Base-by-base conservation (phyloP, 2,113 vertebrate species). In the Formicarius rufipectus region DNA sequence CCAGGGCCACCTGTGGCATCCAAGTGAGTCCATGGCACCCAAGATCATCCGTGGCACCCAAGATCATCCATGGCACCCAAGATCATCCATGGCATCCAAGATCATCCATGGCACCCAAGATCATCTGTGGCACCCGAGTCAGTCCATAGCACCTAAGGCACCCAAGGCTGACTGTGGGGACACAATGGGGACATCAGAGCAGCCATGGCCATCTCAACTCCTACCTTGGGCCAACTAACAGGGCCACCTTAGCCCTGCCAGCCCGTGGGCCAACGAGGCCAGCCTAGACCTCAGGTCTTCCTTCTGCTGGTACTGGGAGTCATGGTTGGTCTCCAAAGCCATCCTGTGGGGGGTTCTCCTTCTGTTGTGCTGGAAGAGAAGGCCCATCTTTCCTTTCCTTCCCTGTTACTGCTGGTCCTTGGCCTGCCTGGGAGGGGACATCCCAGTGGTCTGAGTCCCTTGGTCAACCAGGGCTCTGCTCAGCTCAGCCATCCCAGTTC, bases 271-370 rank as follows among this genome's bases (percentile, higher is more conserved):
- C 42, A 14, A 8, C 25, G 30, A 40, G 56, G 42, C 69, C 1
- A 1, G 40, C 37, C 19, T 7, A 15, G 52, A 53, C 16, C 73
- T 42, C 69, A 37, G 1, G n/a, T 63, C 40, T 42, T 39, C 74
- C 23, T 58, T 40, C 10, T 63, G 17, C 33, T 45, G 44, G 15
- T 25, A 0, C 40, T 66, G 37, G 60, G 35, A 66, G 23, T 23
- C 0, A 1, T 44, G 42, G 52, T 28, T 0, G 0, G 20, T 33
- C 17, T 24, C 64, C 23, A 39, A 75, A 63, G 9, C 35, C 2
- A 2, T 10, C 53, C 83, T 6, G 15, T 14, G 52, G n/a, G n/a
- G 6, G 21, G 21, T 53, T 74, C 53, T 37, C 24, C 52, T 31
- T 33, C 23, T 23, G 31, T 53, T 9, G 3, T 24, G 30, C 33